phyloP scores from a whole-genome alignment of 1,140 invertebrate species.

The Temnothorax curvispinosus region DNA sequence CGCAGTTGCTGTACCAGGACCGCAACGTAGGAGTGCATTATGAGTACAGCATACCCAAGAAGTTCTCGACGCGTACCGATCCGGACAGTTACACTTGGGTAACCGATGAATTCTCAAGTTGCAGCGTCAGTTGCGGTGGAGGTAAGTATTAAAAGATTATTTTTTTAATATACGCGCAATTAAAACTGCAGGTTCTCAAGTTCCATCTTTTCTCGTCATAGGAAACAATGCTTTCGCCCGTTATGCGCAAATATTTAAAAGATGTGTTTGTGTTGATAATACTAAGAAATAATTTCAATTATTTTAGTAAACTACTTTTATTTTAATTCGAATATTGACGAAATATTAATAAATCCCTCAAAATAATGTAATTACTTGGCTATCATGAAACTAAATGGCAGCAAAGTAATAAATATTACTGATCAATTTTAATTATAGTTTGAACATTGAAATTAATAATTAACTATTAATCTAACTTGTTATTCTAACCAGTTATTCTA shows the following conservation, averaged over 20 bases:
- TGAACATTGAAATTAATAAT: background rate
- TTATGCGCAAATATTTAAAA: background rate
- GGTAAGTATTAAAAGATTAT: constrained; percentile 85
- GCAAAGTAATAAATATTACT: background rate
- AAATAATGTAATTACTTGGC: background rate
- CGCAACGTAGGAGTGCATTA: constrained; percentile 94
- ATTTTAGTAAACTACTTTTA: background rate
- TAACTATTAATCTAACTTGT: background rate
- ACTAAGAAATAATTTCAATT: background rate
- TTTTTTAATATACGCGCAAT: background rate
- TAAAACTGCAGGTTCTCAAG: background rate
- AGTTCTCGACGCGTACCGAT: constrained; percentile 88
- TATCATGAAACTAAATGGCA: background rate
- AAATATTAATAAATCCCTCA: background rate
- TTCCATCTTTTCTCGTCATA: background rate
- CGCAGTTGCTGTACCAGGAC: constrained; percentile 94
- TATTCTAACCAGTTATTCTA: background rate
- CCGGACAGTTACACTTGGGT: constrained; percentile 93
- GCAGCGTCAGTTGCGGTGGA: constrained; percentile 94
- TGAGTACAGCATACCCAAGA: constrained; percentile 95
- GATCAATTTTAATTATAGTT: background rate
- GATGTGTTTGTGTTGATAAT: background rate
- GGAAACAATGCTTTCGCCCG: background rate
- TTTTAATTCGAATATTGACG: background rate
- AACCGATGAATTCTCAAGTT: constrained; percentile 92